These are phyloP conservation scores for Anguilla obscura DNA, from an alignment of 2,797 vertebrate species.

Conservation along the genomic window DNA sequence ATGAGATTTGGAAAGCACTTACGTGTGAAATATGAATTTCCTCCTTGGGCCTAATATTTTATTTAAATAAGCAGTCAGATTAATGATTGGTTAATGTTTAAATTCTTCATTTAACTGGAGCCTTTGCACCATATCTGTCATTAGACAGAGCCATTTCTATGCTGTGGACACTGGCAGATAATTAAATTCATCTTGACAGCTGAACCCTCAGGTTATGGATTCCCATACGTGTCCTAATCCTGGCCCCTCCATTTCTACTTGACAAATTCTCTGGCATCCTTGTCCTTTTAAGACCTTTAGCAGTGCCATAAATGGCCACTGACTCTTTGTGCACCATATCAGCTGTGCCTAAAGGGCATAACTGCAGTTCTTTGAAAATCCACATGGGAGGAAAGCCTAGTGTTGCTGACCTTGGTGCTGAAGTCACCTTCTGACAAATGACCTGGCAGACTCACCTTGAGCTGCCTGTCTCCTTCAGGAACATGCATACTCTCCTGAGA, in stretches of 20 bases:
- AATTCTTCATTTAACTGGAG: conserved; percentile 75
- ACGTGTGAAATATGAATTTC: conserved; percentile 79
- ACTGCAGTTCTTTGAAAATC: neutral
- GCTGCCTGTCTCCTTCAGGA: conserved; percentile 27
- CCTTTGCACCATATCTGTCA: conserved; percentile 62
- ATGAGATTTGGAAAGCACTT: conserved; percentile 61
- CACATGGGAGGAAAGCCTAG: neutral
- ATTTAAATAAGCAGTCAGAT: conserved; percentile 73
- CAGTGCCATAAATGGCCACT: neutral
- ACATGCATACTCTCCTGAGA: conserved; percentile 5
- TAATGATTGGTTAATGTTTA: conserved; percentile 73
- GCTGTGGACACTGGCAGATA: conserved; percentile 47
- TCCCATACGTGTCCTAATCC: neutral
- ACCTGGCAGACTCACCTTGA: neutral
- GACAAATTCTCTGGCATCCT: neutral
- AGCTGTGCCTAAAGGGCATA: neutral
- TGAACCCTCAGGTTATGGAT: conserved; percentile 19
- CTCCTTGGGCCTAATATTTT: conserved; percentile 81
- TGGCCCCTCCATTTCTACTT: conserved; percentile 8
- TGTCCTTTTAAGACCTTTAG: conserved; percentile 23
- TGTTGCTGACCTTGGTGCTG: conserved; percentile 27
- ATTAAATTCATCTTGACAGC: conserved; percentile 35
- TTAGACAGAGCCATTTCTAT: conserved; percentile 68
- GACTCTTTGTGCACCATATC: neutral
- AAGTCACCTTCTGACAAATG: neutral